These are phyloP conservation scores for Nemurella pictetii DNA, from an alignment of 2,888 invertebrate species.

Conservation along the genomic window DNA sequence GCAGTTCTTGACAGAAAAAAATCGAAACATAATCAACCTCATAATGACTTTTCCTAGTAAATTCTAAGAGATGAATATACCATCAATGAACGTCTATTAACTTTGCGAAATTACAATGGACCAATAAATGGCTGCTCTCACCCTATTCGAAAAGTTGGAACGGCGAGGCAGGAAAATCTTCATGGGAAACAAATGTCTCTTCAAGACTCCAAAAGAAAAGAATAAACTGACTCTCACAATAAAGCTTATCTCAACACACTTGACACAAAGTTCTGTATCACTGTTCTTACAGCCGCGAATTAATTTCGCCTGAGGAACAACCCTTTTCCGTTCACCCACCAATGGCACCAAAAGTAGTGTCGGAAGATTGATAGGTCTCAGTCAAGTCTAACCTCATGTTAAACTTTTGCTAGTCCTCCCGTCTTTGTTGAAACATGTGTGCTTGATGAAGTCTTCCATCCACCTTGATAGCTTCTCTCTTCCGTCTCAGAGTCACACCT, in stretches of 20 bases:
- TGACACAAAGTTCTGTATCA: neutral
- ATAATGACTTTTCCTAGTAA: too few species aligned
- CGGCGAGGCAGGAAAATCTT: too few species aligned
- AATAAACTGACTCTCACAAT: too few species aligned
- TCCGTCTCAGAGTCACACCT: neutral
- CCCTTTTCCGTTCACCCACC: neutral
- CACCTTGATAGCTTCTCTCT: slow-evolving; percentile 16
- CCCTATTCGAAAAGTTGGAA: too few species aligned
- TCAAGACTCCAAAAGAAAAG: too few species aligned
- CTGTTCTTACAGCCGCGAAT: neutral
- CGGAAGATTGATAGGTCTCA: slow-evolving; percentile 5
- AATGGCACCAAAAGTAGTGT: neutral
- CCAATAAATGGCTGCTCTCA: too few species aligned
- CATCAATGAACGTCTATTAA: too few species aligned
- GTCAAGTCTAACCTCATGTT: slow-evolving; percentile 16
- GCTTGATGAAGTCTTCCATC: slow-evolving; percentile 30
- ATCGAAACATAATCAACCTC: too few species aligned
- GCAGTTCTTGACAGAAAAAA: too few species aligned
- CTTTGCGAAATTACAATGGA: too few species aligned
- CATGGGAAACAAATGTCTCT: too few species aligned
- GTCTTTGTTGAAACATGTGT: slow-evolving; percentile 23
- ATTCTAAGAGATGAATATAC: too few species aligned
- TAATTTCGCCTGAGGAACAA: neutral
- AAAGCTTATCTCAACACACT: neutral
- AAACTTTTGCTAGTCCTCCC: neutral